Percentiles rank a stretch among this genome's conserved stretches.
Evolutionary conservation across 2,888 invertebrate species (phyloP).

Genomic region (Noctua pronuba): DNA sequence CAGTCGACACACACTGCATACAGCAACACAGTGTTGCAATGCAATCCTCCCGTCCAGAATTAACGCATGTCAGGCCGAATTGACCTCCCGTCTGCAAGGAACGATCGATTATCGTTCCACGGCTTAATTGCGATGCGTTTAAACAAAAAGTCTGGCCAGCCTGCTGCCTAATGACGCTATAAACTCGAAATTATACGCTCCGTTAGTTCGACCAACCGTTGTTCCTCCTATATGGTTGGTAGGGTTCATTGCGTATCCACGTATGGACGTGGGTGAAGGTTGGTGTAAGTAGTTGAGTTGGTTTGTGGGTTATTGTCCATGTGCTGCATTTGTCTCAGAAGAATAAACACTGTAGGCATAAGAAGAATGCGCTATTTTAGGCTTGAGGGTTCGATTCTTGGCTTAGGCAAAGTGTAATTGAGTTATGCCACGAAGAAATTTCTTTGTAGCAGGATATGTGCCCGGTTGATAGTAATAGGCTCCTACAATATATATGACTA

Average conservation of each 20-base stretch:
- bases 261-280: slow-evolving; percentile 44
- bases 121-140: slow-evolving; percentile 84
- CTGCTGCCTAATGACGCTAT: slow-evolving; percentile 85
- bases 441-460: neutral
- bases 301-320: slow-evolving; percentile 3
- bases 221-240: slow-evolving; percentile 69
- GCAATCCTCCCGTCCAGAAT: slow-evolving; percentile 61
- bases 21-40: slow-evolving; percentile 37
- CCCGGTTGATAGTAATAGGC: neutral
- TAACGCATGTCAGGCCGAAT: slow-evolving; percentile 64
- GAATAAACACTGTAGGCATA: neutral
- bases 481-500: neutral
- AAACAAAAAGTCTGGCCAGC: slow-evolving; percentile 81
- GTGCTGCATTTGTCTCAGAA: neutral
- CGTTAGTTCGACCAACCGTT: slow-evolving; percentile 80
- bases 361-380: neutral
- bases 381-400: neutral
- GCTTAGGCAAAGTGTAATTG: neutral
- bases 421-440: neutral
- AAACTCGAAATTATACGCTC: slow-evolving; percentile 87
- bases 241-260: slow-evolving; percentile 72
- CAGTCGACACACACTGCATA: slow-evolving; percentile 7
- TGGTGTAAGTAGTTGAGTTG: slow-evolving; percentile 22
- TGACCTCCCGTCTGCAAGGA: slow-evolving; percentile 76
- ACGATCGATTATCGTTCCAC: slow-evolving; percentile 86